Evolutionary conservation across 2,797 vertebrate species (phyloP).

Genomic region (Pantherophis alleghaniensis): DNA sequence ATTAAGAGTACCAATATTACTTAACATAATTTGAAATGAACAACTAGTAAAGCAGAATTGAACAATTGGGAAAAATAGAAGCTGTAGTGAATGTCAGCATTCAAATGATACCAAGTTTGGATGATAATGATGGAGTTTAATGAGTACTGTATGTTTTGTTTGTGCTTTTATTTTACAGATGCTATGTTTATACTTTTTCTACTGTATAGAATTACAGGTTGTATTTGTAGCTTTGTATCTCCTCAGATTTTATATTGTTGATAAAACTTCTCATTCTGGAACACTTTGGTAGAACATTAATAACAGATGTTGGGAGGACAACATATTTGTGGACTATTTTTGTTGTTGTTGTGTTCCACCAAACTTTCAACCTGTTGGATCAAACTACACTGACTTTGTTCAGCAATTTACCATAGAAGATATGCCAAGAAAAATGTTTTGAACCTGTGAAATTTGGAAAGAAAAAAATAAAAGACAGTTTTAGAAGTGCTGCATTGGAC

Average conservation of each 20-base stretch:
- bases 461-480: slow-evolving; percentile 57
- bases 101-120: not conserved
- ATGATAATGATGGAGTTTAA: not conserved
- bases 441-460: slow-evolving; percentile 51
- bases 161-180: slow-evolving; percentile 11
- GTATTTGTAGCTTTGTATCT: slow-evolving; percentile 61
- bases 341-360: slow-evolving; percentile 30
- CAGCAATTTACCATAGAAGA: slow-evolving; percentile 54
- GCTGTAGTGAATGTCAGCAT: not conserved
- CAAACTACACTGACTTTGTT: slow-evolving; percentile 49
- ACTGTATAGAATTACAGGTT: slow-evolving; percentile 53
- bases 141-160: not conserved
- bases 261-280: slow-evolving; percentile 46
- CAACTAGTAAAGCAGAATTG: slow-evolving; percentile 26
- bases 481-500: slow-evolving; percentile 59
- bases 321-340: slow-evolving; percentile 51
- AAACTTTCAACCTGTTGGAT: slow-evolving; percentile 43
- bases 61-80: not conserved
- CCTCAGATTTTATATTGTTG: slow-evolving; percentile 64
- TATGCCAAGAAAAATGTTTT: slow-evolving; percentile 58
- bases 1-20: slow-evolving; percentile 30
- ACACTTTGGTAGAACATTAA: slow-evolving; percentile 20
- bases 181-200: slow-evolving; percentile 48
- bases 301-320: slow-evolving; percentile 34
- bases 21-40: slow-evolving; percentile 30